Evolutionary conservation across 2,797 vertebrate genomes (phyloP), one percentile per base, ranked within the genome.

Genomic region (Manis pentadactyla): DNA sequence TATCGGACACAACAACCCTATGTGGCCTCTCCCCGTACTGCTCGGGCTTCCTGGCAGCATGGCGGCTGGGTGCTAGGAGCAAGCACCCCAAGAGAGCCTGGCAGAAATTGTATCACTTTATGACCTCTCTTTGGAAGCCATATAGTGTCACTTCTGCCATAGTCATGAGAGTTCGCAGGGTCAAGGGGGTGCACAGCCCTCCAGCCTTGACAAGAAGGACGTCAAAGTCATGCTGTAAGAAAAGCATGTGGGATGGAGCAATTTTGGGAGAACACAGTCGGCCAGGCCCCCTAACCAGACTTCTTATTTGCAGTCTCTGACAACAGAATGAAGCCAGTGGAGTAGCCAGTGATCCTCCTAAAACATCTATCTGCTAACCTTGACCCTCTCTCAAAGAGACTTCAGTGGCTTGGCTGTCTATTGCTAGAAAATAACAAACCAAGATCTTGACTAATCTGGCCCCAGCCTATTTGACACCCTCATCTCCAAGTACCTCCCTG

Each of bases 11-110:
- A 27, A 63, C 42, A 49, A 14, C 25, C 19, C 0, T 0, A 8
- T 1, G 5, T 7, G 53, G 34, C 29, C 15, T 19, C 23, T 53
- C 31, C 46, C 17, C 3, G 14, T 13, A 42, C 29, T 68, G 29
- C 71, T 66, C 4, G 31, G 27, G 55, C 27, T 27, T 49, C 82
- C 83, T 81, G 39, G 12, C 49, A 68, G 37, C 59, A 27, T 17
- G 75, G 64, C 0, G 0, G n/a, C 64, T 6, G 4, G 37, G 21
- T 6, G 9, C 19, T 0, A 29, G 81, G 25, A 11, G 14, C 9
- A 11, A 37, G 34, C 31, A 31, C 13, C 37, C 51, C 64, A 66
- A 51, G 49, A 1, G 37, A 73, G 42, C 46, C 23, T n/a, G 53
- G 37, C 29, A 71, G 27, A 61, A 49, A 49, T 21, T 1, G 13